Evolutionary conservation across 1,140 invertebrate genomes (phyloP).

Genomic region (Dendroctonus ponderosae): DNA sequence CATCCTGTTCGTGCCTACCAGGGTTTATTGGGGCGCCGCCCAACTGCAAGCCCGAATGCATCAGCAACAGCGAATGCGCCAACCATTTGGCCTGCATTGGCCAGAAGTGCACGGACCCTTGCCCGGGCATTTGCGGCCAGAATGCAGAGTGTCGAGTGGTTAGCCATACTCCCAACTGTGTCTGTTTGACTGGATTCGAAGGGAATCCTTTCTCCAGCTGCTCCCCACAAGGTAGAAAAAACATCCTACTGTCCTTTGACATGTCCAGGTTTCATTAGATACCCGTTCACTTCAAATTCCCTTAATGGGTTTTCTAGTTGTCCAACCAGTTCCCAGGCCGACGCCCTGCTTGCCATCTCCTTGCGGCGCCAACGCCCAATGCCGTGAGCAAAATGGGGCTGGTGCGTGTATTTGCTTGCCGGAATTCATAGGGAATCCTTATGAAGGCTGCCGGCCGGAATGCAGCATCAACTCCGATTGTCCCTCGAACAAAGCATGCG

Average conservation of each 20-base stretch:
- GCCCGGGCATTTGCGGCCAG: conserved; percentile 69
- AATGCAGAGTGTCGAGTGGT: conserved; percentile 70
- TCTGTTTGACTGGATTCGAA: conserved; percentile 61
- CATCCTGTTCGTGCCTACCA: conserved; percentile 65
- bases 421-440: conserved; percentile 71
- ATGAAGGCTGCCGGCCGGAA: conserved; percentile 69
- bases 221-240: conserved; percentile 14
- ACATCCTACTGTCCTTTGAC: too few species aligned
- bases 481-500: conserved; percentile 59
- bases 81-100: conserved; percentile 69
- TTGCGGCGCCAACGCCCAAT: conserved; percentile 70
- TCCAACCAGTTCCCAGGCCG: conserved; percentile 44
- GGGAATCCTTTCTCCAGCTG: conserved; percentile 64
- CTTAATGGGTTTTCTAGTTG: conserved; percentile 33
- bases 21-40: conserved; percentile 68
- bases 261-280: too few species aligned
- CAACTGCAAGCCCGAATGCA: conserved; percentile 72
- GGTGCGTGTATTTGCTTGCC: conserved; percentile 66
- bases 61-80: conserved; percentile 69
- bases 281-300: background rate
- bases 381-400: conserved; percentile 64
- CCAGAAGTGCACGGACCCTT: conserved; percentile 72
- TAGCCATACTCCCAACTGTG: conserved; percentile 75
- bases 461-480: conserved; percentile 70
- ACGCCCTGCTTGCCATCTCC: conserved; percentile 67